phyloP scores from a whole-genome alignment of 2,797 vertebrate species.

The Bovichtus variegatus region DNA sequence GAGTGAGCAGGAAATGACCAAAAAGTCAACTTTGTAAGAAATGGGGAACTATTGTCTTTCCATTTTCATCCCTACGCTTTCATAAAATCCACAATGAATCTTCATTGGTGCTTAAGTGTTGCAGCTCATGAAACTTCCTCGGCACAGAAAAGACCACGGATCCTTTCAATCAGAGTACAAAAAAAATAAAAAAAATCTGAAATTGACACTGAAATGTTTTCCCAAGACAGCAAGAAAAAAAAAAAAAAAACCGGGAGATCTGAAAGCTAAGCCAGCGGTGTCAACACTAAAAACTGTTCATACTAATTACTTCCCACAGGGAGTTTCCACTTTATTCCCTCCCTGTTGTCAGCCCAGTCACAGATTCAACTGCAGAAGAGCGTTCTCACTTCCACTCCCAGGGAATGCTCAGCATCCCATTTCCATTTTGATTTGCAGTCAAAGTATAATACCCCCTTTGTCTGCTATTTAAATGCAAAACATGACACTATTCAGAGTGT shows the following conservation, averaged over 20 bases:
- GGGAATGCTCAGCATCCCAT: slow-evolving; percentile 47
- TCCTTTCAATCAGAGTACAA: slow-evolving; percentile 36
- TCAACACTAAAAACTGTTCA: slow-evolving; percentile 70
- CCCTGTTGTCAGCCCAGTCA: slow-evolving; percentile 53
- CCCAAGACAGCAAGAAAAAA: slow-evolving; percentile 62
- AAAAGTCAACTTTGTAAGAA: not conserved
- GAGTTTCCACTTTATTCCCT: slow-evolving; percentile 57
- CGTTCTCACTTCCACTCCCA: slow-evolving; percentile 36
- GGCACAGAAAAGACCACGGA: slow-evolving; percentile 31
- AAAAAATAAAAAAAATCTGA: not conserved
- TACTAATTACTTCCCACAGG: slow-evolving; percentile 76
- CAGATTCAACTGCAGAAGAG: slow-evolving; percentile 43
- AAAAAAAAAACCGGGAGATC: slow-evolving; percentile 66
- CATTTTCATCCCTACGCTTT: slow-evolving; percentile 9
- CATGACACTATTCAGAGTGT: slow-evolving; percentile 32
- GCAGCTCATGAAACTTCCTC: slow-evolving; percentile 24
- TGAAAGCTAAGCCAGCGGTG: slow-evolving; percentile 67
- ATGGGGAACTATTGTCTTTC: not conserved
- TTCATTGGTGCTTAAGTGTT: slow-evolving; percentile 3
- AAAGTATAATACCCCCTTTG: slow-evolving; percentile 44
- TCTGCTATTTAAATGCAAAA: slow-evolving; percentile 71
- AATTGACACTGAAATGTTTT: slow-evolving; percentile 57
- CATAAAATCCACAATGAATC: slow-evolving; percentile 1
- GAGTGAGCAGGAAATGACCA: not conserved
- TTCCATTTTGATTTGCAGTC: slow-evolving; percentile 68